A percentile compares a stretch with the other conserved stretches of the same genome.
Evolutionary conservation across 1,140 invertebrate genomes (phyloP).

Genomic region (Drosophila sproati): DNA sequence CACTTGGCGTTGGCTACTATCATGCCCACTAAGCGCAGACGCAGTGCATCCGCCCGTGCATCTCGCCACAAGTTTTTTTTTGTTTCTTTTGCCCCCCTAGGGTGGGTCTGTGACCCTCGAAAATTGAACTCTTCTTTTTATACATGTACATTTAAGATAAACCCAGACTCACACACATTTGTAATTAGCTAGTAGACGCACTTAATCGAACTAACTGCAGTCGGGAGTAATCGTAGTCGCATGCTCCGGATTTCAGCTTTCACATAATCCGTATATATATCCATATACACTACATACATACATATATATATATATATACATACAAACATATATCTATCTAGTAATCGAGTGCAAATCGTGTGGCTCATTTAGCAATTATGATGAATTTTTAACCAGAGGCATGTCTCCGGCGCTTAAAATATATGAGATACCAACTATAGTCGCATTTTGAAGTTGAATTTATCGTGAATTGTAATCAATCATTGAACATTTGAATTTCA

Average conservation of each 20-base stretch:
- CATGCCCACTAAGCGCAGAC: constrained; percentile 50
- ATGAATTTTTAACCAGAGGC: constrained; percentile 36
- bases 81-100: constrained; percentile 7
- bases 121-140: constrained; percentile 29
- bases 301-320: constrained; percentile 10
- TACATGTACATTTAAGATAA: constrained; percentile 19
- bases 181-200: constrained; percentile 60
- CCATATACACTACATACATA: constrained; percentile 5
- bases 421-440: constrained; percentile 47
- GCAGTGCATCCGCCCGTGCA: too few species aligned
- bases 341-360: constrained; percentile 16
- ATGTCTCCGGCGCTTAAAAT: constrained; percentile 37
- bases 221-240: constrained; percentile 20
- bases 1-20: constrained; percentile 67
- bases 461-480: constrained; percentile 69
- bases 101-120: constrained; percentile 52
- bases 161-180: constrained; percentile 21
- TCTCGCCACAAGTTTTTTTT: background rate
- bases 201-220: constrained; percentile 63
- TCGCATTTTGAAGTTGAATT: constrained; percentile 74
- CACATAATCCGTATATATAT: constrained; percentile 11
- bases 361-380: constrained; percentile 31
- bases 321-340: constrained; percentile 18
- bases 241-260: constrained; percentile 27
- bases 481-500: constrained; percentile 72